Percentiles rank a stretch among this genome's conserved stretches.
Evolutionary conservation across 2,888 invertebrate species (phyloP).

Genomic region (Boloria euphrosyne): DNA sequence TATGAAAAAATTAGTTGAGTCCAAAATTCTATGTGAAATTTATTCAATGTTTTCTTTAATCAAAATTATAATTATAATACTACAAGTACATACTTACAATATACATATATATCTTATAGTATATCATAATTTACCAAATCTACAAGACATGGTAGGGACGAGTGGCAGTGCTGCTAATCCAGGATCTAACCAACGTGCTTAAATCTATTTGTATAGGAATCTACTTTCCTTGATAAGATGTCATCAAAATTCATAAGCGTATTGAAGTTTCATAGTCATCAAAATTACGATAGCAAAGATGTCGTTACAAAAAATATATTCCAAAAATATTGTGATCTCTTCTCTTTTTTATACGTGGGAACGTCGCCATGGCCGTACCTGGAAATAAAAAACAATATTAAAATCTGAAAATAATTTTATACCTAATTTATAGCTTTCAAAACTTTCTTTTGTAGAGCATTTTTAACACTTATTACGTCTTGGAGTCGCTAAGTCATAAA

Average conservation of each 20-base stretch:
- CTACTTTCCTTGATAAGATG: constrained; percentile 45
- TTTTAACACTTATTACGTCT: no score
- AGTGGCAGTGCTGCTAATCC: constrained; percentile 39
- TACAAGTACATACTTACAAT: neutral
- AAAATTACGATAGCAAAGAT: constrained; percentile 64
- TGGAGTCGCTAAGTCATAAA: no score
- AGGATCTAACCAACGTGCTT: constrained; percentile 28
- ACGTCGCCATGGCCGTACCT: constrained; percentile 70
- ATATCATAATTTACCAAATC: neutral
- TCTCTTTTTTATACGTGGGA: constrained; percentile 58
- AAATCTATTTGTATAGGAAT: constrained; percentile 11
- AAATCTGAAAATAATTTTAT: neutral
- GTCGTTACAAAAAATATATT: constrained; percentile 66
- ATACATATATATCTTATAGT: neutral
- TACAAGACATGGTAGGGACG: constrained; percentile 24
- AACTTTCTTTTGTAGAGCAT: no score
- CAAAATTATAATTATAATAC: no score
- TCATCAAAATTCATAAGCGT: constrained; percentile 74
- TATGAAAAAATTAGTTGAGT: no score
- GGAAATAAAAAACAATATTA: constrained; percentile 37
- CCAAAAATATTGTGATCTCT: constrained; percentile 72
- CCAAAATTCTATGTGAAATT: no score
- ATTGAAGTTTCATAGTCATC: constrained; percentile 56
- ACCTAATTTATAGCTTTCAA: neutral
- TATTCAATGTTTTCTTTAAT: no score